A percentile compares a stretch with the other conserved stretches of the same genome.
Evolutionary conservation across 2,888 invertebrate species (phyloP).

Genomic region (Opisthograptis luteolata): DNA sequence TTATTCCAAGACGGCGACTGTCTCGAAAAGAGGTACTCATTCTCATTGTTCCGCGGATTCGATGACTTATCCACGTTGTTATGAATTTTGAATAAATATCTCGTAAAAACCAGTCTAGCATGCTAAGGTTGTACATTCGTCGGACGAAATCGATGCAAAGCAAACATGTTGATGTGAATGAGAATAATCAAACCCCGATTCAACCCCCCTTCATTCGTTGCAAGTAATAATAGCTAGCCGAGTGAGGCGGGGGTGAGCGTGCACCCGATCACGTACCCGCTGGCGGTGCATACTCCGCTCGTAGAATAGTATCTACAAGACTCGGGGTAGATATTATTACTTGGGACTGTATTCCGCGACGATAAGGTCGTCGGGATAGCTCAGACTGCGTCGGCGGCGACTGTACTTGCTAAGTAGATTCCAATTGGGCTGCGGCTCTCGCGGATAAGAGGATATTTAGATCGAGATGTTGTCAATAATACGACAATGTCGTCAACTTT

Average conservation of each 20-base stretch:
- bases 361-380: conserved; percentile 31
- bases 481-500: conserved; percentile 7
- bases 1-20: conserved; percentile 11
- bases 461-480: conserved; percentile 19
- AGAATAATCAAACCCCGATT: conserved; percentile 75
- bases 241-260: conserved; percentile 51
- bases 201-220: conserved; percentile 63
- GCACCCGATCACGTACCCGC: conserved; percentile 62
- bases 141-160: conserved; percentile 73
- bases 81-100: neutral
- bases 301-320: conserved; percentile 16
- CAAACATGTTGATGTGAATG: conserved; percentile 80
- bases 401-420: conserved; percentile 44
- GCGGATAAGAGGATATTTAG: conserved; percentile 31
- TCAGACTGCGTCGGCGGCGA: conserved; percentile 30
- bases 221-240: conserved; percentile 69
- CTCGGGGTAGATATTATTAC: no score
- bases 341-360: conserved; percentile 27
- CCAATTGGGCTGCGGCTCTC: conserved; percentile 52
- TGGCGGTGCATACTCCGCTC: conserved; percentile 44
- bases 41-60: conserved; percentile 2
- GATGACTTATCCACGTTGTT: neutral
- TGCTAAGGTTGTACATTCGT: conserved; percentile 25
- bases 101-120: conserved; percentile 3
- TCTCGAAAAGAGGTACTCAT: conserved; percentile 10